Base-by-base conservation (phyloP, 2,888 invertebrate species). In the Thymelicus lineola region DNA sequence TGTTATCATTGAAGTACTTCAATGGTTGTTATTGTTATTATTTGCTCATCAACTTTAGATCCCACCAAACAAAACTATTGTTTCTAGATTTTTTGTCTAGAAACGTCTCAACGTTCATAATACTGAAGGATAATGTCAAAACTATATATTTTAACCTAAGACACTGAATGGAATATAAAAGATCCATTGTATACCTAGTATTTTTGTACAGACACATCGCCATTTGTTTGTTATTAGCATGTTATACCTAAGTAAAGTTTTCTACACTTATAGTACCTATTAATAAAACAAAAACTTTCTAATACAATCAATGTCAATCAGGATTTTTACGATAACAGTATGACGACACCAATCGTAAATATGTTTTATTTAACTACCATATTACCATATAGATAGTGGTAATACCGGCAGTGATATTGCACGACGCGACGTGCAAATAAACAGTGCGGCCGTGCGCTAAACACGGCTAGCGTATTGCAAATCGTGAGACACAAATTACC, bases 381-480 rank as follows among this genome's bases (percentile, higher is more conserved):
- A 59, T 59, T 42, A 59, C 15, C 42, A 36, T n/a, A n/a, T n/a
- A n/a, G n/a, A n/a, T 38, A 59, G 42, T 59, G 14, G 59, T 59
- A 38, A 59, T 50, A 17, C 15, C 17, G 59, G 38, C 12, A 59
- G 59, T 12, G 42, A 38, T 42, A 59, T 17, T 42, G 42, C 59
- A 38, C 45, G 60, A 60, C 7, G 45, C 45, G 60, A 60, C 7
- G 45, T 60, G 20, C 45, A 60, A 60, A 60, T 60, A 60, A 45
- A 60, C n/a, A 58, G 28, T 28, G 28, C 28, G 28, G 28, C 36
- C n/a, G 0, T 7, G 45, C 45, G 60, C 45, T 60, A 45, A 60
- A 45, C 60, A 60, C 14, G 28, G 17, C 0, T 45, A 45, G 12
- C 10, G 42, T 17, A 42, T 15, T 59, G 38, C 59, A 59, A 60